Conservation (phyloP, 2,113 vertebrate species). For the Origma solitaria region DNA sequence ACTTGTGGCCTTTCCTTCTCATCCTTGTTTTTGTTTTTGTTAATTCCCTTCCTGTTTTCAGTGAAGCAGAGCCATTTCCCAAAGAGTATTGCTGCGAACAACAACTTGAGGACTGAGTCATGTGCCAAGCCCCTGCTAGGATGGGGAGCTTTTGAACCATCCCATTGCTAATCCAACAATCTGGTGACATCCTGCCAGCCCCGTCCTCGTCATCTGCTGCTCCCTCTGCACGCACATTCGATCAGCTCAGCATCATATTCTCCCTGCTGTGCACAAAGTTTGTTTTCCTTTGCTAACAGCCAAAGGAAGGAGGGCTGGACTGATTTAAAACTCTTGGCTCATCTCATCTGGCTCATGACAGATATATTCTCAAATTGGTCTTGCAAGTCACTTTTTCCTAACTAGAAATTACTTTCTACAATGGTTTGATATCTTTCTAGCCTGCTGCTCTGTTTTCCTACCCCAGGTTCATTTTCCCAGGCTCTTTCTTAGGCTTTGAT, state of each 20-base stretch:
- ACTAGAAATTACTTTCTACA: not conserved
- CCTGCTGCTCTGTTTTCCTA: not conserved
- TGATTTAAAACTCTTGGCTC: constrained; percentile 1
- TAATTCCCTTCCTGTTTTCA: constrained; percentile 4
- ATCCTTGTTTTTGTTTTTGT: constrained; percentile 11
- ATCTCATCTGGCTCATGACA: not conserved
- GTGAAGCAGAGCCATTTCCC: constrained; percentile 7
- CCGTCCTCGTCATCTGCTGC: not conserved
- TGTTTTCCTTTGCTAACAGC: not conserved
- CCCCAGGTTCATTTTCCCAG: not conserved
- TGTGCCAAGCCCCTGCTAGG: not conserved
- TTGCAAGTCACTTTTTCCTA: constrained; percentile 32
- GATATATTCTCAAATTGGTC: not conserved
- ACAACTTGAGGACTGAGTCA: not conserved
- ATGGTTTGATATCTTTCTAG: not conserved
- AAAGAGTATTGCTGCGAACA: not conserved
- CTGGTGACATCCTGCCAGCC: constrained; percentile 5
- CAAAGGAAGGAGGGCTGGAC: not conserved
- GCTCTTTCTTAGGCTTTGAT: not conserved
- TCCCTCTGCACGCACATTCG: not conserved
- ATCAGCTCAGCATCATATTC: not conserved
- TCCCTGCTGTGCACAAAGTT: not conserved
- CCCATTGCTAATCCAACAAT: constrained; percentile 37
- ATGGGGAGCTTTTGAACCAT: not conserved
- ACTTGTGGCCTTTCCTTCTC: not conserved